phyloP scores from a whole-genome alignment of 2,113 vertebrate species.

The Neogale vison region DNA sequence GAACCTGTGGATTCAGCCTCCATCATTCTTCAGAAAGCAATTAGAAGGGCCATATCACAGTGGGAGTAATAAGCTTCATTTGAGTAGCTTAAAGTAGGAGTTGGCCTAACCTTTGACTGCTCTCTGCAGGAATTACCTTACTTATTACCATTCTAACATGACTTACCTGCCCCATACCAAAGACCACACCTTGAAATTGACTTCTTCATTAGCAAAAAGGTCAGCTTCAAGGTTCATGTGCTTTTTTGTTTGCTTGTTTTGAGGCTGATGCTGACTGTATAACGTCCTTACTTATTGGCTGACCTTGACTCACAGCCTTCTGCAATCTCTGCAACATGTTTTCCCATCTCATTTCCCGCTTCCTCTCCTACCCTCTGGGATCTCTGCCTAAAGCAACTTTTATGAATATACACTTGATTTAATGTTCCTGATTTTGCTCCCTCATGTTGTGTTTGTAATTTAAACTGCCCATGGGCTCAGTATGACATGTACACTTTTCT shows the following conservation, averaged over 20 bases:
- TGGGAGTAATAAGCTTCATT: not conserved
- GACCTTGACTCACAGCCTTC: not conserved
- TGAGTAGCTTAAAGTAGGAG: not conserved
- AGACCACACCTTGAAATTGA: not conserved
- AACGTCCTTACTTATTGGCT: not conserved
- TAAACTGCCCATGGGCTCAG: conserved; percentile 18
- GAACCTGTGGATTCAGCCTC: not conserved
- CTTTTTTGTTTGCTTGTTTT: not conserved
- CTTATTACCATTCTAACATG: not conserved
- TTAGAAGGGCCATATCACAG: not conserved
- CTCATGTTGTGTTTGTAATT: conserved; percentile 54
- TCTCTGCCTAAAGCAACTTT: not conserved
- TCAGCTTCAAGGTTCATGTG: not conserved
- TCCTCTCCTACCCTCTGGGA: not conserved
- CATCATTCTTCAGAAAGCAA: not conserved
- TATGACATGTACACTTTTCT: not conserved
- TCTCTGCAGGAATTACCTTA: not conserved
- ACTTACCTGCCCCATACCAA: not conserved
- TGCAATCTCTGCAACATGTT: not conserved
- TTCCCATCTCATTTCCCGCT: not conserved
- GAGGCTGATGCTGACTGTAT: not conserved
- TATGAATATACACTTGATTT: conserved; percentile 8
- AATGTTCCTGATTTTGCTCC: not conserved
- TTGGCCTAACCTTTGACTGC: not conserved
- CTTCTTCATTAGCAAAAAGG: not conserved